Conservation (phyloP, 1,140 invertebrate species). For the Brevipalpus yothersi region DNA sequence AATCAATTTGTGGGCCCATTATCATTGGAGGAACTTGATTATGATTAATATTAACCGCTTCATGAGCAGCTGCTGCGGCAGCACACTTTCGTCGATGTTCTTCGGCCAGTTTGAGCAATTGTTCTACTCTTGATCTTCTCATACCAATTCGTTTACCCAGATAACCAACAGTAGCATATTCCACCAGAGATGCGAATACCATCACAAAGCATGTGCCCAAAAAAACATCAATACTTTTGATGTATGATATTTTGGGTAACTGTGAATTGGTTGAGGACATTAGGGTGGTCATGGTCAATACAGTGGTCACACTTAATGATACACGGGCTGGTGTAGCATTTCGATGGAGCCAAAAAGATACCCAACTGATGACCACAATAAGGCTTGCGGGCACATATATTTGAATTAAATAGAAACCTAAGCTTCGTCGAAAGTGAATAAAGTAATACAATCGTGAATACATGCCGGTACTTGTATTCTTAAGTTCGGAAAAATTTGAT, state of each 20-base stretch:
- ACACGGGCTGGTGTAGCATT: conserved; percentile 23
- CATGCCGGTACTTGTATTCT: conserved; percentile 35
- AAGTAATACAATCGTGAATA: conserved; percentile 90
- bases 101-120: conserved; percentile 63
- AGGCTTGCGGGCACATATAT: conserved; percentile 27
- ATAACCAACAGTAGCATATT: conserved; percentile 79
- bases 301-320: conserved; percentile 26
- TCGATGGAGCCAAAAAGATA: conserved; percentile 25
- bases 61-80: conserved; percentile 9
- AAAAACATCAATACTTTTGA: conserved; percentile 95
- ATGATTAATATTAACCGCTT: conserved; percentile 2
- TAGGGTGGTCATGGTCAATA: conserved; percentile 77
- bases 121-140: conserved; percentile 63
- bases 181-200: conserved; percentile 18
- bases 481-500: background rate
- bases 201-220: conserved; percentile 86
- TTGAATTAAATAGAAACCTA: conserved; percentile 87
- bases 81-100: conserved; percentile 26
- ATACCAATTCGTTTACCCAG: conserved; percentile 85
- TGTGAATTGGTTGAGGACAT: conserved; percentile 96
- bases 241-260: conserved; percentile 91
- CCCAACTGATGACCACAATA: conserved; percentile 27
- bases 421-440: conserved; percentile 88
- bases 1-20: no score
- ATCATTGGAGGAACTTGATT: background rate